Base-by-base conservation (phyloP, 2,797 vertebrate species). In the Propithecus perrieri region DNA sequence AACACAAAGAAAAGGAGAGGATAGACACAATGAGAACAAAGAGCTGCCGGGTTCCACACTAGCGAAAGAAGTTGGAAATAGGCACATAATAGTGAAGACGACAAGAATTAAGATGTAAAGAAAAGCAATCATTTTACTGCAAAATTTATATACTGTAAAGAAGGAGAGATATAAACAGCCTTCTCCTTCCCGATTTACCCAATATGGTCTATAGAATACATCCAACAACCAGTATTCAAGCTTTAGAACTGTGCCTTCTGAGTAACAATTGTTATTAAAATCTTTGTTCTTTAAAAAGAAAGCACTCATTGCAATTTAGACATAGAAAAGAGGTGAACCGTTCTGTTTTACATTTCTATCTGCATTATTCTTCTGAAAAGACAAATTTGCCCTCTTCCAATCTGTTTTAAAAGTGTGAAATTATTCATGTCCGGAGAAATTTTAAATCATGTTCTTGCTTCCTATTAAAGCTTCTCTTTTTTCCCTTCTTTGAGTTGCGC, bases 11-110 rank as follows among this genome's bases (percentile, higher is more conserved):
- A 97, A 97, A 93, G 93, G 74, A 97, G 93, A 94, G 38, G 92
- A 95, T 72, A 83, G 96, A 63, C 96, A 97, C 97, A 97, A 96
- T 95, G 97, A 97, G 97, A 98, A 98, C 98, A 98, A 98, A 98
- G 98, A 97, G 55, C 97, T 81, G 85, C 97, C 84, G 85, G 90
- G 69, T 76, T 95, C 74, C 92, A 80, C 95, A 57, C 88, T 75
- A 95, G 75, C 65, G 63, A 92, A 94, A 97, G 96, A 97, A 97
- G 97, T 80, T 89, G 89, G 85, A 71, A 67, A 92, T 33, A 65
- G 92, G 69, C 95, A 78, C 81, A 22, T 28, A 84, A 80, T 9
- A 53, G 67, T 69, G 48, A 92, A 84, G 90, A 76, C 92, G 79
- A 57, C 72, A 91, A 93, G 92, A 92, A 93, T 78, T 87, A 86